phyloP scores from a whole-genome alignment of 2,888 invertebrate species.

The Magallana nippona region DNA sequence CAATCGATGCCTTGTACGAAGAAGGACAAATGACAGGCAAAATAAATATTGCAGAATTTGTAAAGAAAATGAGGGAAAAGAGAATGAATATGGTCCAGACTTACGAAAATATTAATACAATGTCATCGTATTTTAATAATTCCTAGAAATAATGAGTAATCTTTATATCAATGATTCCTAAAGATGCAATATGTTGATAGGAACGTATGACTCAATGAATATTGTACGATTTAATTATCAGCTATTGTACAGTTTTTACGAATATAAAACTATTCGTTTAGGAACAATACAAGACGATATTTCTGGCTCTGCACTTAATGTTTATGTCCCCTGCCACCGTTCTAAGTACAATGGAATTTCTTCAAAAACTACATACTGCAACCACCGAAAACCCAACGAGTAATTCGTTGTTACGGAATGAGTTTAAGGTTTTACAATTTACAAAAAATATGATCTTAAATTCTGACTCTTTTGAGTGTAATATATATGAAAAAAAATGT shows the following conservation, averaged over 20 bases:
- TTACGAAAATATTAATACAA: neutral
- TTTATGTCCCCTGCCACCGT: neutral
- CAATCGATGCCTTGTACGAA: neutral
- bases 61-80: neutral
- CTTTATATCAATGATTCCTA: no score
- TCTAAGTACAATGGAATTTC: neutral
- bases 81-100: slow-evolving; percentile 23
- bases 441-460: no score
- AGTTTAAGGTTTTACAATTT: neutral
- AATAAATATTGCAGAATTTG: neutral
- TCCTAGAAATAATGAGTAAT: no score
- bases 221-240: neutral
- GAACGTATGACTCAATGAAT: no score
- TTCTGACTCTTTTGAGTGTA: no score
- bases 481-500: no score
- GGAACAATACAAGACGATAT: neutral
- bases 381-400: neutral
- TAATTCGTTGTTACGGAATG: neutral
- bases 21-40: neutral
- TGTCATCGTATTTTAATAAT: no score
- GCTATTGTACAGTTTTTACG: no score
- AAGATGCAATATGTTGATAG: no score
- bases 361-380: neutral
- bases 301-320: neutral
- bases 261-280: neutral